Evolutionary conservation across 2,888 invertebrate genomes (phyloP).

Genomic region (Ennomos erosarius): DNA sequence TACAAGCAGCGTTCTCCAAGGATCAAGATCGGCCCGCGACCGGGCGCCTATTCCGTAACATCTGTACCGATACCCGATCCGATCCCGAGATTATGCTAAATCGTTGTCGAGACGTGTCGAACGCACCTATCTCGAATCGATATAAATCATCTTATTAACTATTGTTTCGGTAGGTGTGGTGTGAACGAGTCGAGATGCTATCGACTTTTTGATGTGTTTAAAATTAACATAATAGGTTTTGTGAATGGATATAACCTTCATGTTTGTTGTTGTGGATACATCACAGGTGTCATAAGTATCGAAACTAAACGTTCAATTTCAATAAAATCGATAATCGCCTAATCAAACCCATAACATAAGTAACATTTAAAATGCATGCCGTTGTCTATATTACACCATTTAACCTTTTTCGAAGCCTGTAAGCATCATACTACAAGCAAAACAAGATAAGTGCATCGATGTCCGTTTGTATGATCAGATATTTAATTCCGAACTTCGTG

Average conservation of each 20-base stretch:
- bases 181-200: slow-evolving; percentile 81
- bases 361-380: slow-evolving; percentile 1
- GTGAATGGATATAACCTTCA: slow-evolving; percentile 81
- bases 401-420: slow-evolving; percentile 14
- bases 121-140: slow-evolving; percentile 78
- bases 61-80: slow-evolving; percentile 78
- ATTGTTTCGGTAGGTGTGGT: slow-evolving; percentile 85
- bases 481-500: slow-evolving; percentile 19
- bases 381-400: slow-evolving; percentile 4
- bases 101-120: slow-evolving; percentile 82
- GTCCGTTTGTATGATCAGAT: slow-evolving; percentile 24
- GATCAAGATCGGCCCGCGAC: slow-evolving; percentile 37
- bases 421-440: slow-evolving; percentile 10
- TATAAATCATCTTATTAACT: slow-evolving; percentile 86
- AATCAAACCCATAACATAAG: not conserved
- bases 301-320: slow-evolving; percentile 2
- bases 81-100: slow-evolving; percentile 82
- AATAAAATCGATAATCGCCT: slow-evolving; percentile 9
- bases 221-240: slow-evolving; percentile 86
- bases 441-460: slow-evolving; percentile 26
- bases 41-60: slow-evolving; percentile 59
- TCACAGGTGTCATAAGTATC: slow-evolving; percentile 37
- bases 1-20: slow-evolving; percentile 36
- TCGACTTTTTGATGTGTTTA: slow-evolving; percentile 81
- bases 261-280: slow-evolving; percentile 68